phyloP scores from a whole-genome alignment of 2,888 invertebrate genomes.

The Gortyna flavago region DNA sequence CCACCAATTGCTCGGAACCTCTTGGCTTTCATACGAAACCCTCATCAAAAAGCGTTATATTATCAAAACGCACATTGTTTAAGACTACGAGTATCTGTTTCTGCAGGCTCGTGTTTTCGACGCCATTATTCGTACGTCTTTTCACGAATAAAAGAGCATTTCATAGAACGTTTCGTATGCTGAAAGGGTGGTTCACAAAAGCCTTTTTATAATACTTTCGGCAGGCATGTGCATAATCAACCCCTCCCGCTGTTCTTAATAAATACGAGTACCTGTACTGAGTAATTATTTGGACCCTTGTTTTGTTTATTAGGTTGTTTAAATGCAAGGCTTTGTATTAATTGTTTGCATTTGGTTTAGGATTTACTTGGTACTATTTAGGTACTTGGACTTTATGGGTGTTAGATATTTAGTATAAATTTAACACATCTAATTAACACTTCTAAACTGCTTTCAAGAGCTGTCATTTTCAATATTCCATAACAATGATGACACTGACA shows the following conservation, averaged over 20 bases:
- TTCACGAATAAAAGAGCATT: slow-evolving; percentile 86
- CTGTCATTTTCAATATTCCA: background rate
- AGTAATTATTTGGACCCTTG: slow-evolving; percentile 78
- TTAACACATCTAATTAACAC: too few species aligned
- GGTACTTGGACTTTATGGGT: too few species aligned
- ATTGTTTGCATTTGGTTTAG: slow-evolving; percentile 7
- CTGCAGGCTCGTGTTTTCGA: slow-evolving; percentile 80
- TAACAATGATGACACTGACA: background rate
- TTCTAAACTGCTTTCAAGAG: too few species aligned
- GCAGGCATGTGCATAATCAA: slow-evolving; percentile 80
- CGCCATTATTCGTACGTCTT: slow-evolving; percentile 76
- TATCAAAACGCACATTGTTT: slow-evolving; percentile 86
- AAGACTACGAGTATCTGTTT: slow-evolving; percentile 82
- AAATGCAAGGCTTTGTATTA: slow-evolving; percentile 57
- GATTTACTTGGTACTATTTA: background rate
- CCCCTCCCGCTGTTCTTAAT: slow-evolving; percentile 78
- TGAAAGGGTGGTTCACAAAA: slow-evolving; percentile 86
- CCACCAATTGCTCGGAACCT: slow-evolving; percentile 66
- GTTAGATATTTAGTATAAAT: too few species aligned
- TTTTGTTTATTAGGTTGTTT: slow-evolving; percentile 61
- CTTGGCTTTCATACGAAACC: slow-evolving; percentile 66
- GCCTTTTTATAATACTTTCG: slow-evolving; percentile 87
- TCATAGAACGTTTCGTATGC: slow-evolving; percentile 77
- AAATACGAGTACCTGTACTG: slow-evolving; percentile 75
- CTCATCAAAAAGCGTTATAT: slow-evolving; percentile 82